Evolutionary conservation across 2,888 invertebrate species (phyloP).

Genomic region (Drosophila meridionalis): DNA sequence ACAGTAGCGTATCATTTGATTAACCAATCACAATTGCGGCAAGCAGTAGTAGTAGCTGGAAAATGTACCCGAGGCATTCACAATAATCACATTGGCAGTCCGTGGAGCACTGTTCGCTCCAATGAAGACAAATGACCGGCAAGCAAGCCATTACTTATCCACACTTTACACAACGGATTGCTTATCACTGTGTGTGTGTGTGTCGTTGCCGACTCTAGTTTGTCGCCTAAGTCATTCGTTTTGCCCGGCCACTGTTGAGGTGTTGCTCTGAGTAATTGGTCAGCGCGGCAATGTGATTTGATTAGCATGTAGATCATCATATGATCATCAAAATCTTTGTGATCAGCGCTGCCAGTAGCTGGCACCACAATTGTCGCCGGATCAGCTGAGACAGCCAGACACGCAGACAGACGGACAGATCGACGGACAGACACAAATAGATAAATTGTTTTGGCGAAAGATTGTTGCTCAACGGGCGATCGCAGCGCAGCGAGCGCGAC

Average conservation of each 20-base stretch:
- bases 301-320: conserved; percentile 78
- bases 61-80: conserved; percentile 51
- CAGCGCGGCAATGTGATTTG: conserved; percentile 68
- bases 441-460: conserved; percentile 63
- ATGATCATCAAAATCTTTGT: conserved; percentile 47
- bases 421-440: conserved; percentile 42
- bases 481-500: conserved; percentile 18
- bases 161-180: conserved; percentile 57
- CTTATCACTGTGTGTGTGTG: conserved; percentile 37
- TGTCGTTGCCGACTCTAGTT: conserved; percentile 47
- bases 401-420: conserved; percentile 19
- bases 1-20: conserved; percentile 39
- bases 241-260: conserved; percentile 41
- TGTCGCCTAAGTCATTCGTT: conserved; percentile 76
- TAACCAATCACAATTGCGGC: conserved; percentile 62
- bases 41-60: conserved; percentile 34
- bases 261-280: conserved; percentile 75
- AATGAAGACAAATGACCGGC: conserved; percentile 84
- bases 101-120: conserved; percentile 46
- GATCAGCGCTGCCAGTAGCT: conserved; percentile 20
- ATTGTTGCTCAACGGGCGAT: conserved; percentile 44
- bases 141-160: conserved; percentile 84
- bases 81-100: conserved; percentile 33
- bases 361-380: conserved; percentile 31
- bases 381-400: conserved; percentile 9